Percentiles rank a stretch among this genome's conserved stretches.
Evolutionary conservation across 2,888 invertebrate species (phyloP).

Genomic region (Pseudococcus viburni): DNA sequence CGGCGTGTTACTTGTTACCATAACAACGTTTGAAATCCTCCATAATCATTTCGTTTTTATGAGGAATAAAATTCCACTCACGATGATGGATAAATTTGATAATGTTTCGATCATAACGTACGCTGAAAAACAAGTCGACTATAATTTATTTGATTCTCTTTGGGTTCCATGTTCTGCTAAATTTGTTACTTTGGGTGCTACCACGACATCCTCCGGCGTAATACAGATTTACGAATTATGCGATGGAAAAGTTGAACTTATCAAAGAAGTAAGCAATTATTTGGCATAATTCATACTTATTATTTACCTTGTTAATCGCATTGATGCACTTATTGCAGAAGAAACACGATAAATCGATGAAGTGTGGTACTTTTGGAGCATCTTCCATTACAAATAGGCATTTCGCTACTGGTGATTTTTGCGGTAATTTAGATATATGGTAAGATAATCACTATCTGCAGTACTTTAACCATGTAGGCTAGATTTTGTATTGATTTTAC

Average conservation of each 20-base stretch:
- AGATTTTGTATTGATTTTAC: background rate
- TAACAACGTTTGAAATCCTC: background rate
- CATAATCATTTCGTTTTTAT: background rate
- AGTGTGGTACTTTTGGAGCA: constrained; percentile 95
- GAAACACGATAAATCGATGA: constrained; percentile 83
- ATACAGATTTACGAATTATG: constrained; percentile 86
- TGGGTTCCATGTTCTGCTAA: constrained; percentile 97
- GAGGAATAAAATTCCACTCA: background rate
- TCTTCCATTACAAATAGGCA: constrained; percentile 84
- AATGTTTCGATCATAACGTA: constrained; percentile 94
- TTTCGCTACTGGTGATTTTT: constrained; percentile 92
- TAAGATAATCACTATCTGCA: constrained; percentile 70
- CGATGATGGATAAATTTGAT: constrained; percentile 65
- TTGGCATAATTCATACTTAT: background rate
- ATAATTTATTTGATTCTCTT: constrained; percentile 91
- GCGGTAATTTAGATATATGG: constrained; percentile 88
- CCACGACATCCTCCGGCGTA: constrained; percentile 88
- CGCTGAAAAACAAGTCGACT: constrained; percentile 85
- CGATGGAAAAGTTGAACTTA: constrained; percentile 80
- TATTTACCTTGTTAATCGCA: background rate
- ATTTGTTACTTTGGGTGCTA: constrained; percentile 89
- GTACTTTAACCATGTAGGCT: too few species aligned
- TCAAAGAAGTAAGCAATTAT: constrained; percentile 75
- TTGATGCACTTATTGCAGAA: background rate
- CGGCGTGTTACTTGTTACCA: background rate